Percentiles rank a stretch among this genome's conserved stretches.
These are phyloP conservation scores for Herminia tarsipennalis DNA, from an alignment of 2,888 invertebrate species.

Conservation along the genomic window DNA sequence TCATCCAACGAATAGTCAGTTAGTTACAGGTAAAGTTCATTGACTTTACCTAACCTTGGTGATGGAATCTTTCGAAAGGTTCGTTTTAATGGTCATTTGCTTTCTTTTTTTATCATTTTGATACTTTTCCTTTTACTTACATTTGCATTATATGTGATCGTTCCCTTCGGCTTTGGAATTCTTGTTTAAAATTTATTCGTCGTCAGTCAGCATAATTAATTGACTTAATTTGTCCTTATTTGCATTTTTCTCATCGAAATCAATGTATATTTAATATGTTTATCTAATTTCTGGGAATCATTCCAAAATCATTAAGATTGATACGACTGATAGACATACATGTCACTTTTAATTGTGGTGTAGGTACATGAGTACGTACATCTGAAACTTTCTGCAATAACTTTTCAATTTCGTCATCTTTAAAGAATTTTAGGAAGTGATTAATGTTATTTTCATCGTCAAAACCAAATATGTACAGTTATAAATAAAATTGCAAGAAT, in stretches of 20 bases:
- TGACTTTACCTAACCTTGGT: conserved; percentile 56
- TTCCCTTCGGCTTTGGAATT: conserved; percentile 16
- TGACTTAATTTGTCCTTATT: conserved; percentile 10
- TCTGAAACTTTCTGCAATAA: too few relatives aligned
- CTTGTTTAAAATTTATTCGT: conserved; percentile 2
- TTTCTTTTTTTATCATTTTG: conserved; percentile 39
- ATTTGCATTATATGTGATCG: conserved; percentile 32
- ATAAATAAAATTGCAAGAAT: too few relatives aligned
- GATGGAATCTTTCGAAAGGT: conserved; percentile 49
- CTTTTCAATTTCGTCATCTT: too few relatives aligned
- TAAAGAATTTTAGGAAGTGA: too few relatives aligned
- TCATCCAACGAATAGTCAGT: not conserved
- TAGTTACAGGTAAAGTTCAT: conserved; percentile 46
- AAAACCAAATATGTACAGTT: too few relatives aligned
- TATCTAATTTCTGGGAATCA: conserved; percentile 34
- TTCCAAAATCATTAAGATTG: too few relatives aligned
- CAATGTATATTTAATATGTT: not conserved
- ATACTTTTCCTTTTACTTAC: conserved; percentile 52
- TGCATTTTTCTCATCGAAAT: not conserved
- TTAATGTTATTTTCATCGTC: too few relatives aligned
- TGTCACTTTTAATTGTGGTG: too few relatives aligned
- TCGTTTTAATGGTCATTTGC: conserved; percentile 36
- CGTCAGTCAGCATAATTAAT: conserved; percentile 8
- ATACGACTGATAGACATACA: too few relatives aligned
- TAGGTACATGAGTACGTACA: too few relatives aligned